These are phyloP conservation scores for Tyrannus savana DNA, from an alignment of 2,113 vertebrate genomes.

Conservation along the genomic window DNA sequence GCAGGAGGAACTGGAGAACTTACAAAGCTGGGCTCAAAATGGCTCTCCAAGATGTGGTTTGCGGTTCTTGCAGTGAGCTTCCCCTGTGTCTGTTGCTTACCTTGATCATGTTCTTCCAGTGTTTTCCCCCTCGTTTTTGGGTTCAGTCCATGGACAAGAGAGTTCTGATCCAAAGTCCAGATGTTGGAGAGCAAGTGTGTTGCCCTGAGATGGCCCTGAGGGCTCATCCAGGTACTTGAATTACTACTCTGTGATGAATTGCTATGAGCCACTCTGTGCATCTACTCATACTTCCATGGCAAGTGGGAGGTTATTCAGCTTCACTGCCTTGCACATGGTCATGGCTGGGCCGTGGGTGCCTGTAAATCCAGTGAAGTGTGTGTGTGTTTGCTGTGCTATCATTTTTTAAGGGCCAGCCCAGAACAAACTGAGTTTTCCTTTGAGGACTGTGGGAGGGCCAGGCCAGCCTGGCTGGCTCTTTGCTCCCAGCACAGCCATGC, in stretches of 20 bases:
- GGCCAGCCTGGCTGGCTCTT: not conserved
- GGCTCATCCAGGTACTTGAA: not conserved
- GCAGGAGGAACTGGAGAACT: not conserved
- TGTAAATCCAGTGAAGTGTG: not conserved
- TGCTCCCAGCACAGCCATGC: fast-evolving
- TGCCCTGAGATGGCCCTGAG: not conserved
- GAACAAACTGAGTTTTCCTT: not conserved
- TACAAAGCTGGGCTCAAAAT: not conserved
- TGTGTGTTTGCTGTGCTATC: not conserved
- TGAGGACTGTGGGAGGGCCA: not conserved
- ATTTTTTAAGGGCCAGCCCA: not conserved
- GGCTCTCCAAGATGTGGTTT: not conserved
- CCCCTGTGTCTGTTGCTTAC: not conserved
- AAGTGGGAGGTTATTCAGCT: not conserved
- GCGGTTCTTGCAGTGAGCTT: not conserved
- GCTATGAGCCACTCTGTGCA: not conserved
- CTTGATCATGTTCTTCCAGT: not conserved
- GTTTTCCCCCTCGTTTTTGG: not conserved
- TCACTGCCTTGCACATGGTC: fast-evolving
- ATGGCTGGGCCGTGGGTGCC: not conserved
- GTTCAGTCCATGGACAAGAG: not conserved
- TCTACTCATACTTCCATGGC: not conserved
- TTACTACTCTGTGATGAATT: not conserved
- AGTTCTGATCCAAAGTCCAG: not conserved
- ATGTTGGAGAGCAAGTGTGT: not conserved